A percentile compares a stretch with the other conserved stretches of the same genome.
Evolutionary conservation across 1,140 invertebrate species (phyloP).

Genomic region (Heliothis subflexa): DNA sequence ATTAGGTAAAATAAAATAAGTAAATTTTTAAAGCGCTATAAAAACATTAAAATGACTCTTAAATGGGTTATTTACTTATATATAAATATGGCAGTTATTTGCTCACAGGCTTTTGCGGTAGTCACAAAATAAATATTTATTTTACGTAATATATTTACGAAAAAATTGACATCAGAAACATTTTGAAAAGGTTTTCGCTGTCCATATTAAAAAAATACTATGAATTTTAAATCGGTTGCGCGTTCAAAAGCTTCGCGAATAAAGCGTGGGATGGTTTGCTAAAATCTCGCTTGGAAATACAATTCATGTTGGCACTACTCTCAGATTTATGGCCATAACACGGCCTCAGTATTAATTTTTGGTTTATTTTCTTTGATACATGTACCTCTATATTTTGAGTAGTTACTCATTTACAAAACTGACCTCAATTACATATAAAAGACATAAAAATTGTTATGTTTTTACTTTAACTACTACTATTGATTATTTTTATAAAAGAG

Average conservation of each 20-base stretch:
- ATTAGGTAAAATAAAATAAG: too few relatives aligned
- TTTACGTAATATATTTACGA: background rate
- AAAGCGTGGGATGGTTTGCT: background rate
- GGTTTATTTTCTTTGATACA: background rate
- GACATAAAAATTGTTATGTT: too few relatives aligned
- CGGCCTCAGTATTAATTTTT: background rate
- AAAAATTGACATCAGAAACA: background rate
- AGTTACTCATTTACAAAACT: too few relatives aligned
- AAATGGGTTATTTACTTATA: too few relatives aligned
- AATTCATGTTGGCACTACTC: background rate
- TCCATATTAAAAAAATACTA: background rate
- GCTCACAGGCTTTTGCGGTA: background rate
- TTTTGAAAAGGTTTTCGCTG: background rate
- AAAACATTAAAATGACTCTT: too few relatives aligned
- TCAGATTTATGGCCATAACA: constrained; percentile 5
- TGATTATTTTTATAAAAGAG: too few relatives aligned
- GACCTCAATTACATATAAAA: too few relatives aligned
- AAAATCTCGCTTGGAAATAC: background rate
- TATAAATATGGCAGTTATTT: too few relatives aligned
- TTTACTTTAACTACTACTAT: too few relatives aligned
- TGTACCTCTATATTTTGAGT: too few relatives aligned
- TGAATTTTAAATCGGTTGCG: constrained; percentile 1
- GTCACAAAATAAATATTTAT: background rate
- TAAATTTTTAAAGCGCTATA: too few relatives aligned
- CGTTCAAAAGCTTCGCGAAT: background rate